Conservation (phyloP, 1,140 invertebrate species). For the Brachionus angularis region DNA sequence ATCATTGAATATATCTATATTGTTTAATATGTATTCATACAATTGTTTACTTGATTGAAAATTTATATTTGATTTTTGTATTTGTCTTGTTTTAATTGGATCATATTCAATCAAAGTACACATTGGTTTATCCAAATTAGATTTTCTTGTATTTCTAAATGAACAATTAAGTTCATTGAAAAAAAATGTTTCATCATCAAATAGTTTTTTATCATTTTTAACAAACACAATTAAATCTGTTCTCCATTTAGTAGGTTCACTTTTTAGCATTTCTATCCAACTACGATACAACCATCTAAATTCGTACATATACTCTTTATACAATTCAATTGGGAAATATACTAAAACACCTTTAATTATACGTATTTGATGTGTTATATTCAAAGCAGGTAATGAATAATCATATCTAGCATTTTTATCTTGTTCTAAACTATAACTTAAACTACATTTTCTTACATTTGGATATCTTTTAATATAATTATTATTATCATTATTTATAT, state of each 20-base stretch:
- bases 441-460: background rate
- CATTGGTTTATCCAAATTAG: slow-evolving; percentile 25
- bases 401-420: background rate
- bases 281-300: slow-evolving; percentile 31
- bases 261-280: slow-evolving; percentile 20
- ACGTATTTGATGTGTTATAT: background rate
- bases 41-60: background rate
- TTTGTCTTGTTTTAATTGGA: background rate
- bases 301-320: background rate
- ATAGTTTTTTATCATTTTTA: background rate
- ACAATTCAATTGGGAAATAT: slow-evolving; percentile 10
- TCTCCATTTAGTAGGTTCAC: slow-evolving; percentile 29
- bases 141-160: slow-evolving; percentile 7
- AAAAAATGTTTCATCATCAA: background rate
- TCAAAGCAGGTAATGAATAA: background rate
- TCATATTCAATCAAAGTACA: background rate
- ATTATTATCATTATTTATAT: background rate
- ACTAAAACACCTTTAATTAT: background rate
- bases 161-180: slow-evolving; percentile 15
- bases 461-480: slow-evolving; percentile 1
- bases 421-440: background rate
- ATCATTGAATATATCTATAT: background rate
- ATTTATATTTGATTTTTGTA: background rate
- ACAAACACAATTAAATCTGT: slow-evolving; percentile 36
- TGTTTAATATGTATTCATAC: background rate